phyloP scores from a whole-genome alignment of 1,140 invertebrate species.

The Aphaenogaster rudis region DNA sequence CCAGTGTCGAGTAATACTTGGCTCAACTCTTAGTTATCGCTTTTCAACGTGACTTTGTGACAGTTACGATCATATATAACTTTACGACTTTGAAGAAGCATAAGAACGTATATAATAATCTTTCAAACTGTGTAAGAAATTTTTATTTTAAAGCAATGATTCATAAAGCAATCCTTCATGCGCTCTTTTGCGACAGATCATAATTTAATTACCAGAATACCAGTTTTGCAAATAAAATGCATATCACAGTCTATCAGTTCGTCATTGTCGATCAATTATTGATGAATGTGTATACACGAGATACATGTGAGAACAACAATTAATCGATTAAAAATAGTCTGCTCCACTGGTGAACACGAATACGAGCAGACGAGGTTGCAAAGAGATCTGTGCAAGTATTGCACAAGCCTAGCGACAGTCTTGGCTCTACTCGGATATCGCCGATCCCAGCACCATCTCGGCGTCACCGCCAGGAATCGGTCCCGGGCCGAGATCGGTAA shows the following conservation, averaged over 20 bases:
- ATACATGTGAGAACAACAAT: background rate
- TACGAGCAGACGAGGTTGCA: background rate
- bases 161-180: too few relatives aligned
- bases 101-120: background rate
- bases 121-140: background rate
- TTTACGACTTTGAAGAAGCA: background rate
- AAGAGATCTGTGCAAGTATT: background rate
- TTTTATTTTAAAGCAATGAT: too few relatives aligned
- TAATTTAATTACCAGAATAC: background rate
- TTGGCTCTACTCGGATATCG: conserved; percentile 34
- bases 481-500: conserved; percentile 76
- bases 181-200: background rate
- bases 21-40: background rate
- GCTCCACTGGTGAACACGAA: background rate
- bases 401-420: conserved; percentile 2
- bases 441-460: conserved; percentile 78
- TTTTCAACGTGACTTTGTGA: background rate
- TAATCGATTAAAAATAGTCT: background rate
- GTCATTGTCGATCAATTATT: background rate
- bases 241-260: background rate
- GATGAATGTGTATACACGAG: background rate
- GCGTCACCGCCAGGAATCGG: conserved; percentile 69
- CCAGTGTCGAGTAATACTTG: conserved; percentile 2
- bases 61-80: too few relatives aligned
- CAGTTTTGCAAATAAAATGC: background rate